Evolutionary conservation across 2,113 vertebrate genomes (phyloP), one percentile per base, ranked within the genome.

Genomic region (Ailuropoda melanoleuca): DNA sequence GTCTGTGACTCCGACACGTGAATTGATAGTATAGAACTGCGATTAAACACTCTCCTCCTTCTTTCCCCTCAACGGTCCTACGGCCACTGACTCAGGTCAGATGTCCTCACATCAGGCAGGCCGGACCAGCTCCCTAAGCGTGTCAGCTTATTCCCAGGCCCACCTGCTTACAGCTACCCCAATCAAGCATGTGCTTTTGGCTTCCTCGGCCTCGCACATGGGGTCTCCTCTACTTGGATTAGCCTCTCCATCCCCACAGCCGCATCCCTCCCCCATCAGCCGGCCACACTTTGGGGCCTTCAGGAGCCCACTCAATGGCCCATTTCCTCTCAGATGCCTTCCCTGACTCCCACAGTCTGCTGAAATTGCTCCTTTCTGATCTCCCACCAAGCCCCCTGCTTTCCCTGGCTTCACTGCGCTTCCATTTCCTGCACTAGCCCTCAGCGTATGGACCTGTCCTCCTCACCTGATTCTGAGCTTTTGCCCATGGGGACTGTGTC

Each of bases 401-500:
- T 4, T 39, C 53, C 21, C 18, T 6, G 0, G 0, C 15, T 6
- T n/a, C 6, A 17, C 48, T 7, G 7, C 0, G 2, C 50, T 4
- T 0, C n/a, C 0, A 1, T 12, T 2, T 60, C 72, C 17, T 9
- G 8, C 8, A 6, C 7, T 0, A 3, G n/a, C 1, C 8, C 18
- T 37, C 1, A 0, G 21, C 0, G 4, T 10, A 1, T 0, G 1
- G 0, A 15, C 37, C 24, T 2, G 3, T 23, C 37, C 31, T 24
- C 43, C 56, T 50, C 8, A 6, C 1, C 13, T 23, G 68, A 58
- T 19, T 58, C 60, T 13, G 18, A 43, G 37, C 37, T 85, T 53
- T 4, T 31, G 11, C 15, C 2, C 2, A 19, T 9, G 15, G 26
- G 17, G 31, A 13, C 48, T 43, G 4, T 24, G n/a, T 21, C 53